These are phyloP conservation scores for Ephydatia muelleri DNA, from an alignment of 37 sponge, comb jelly and placozoan genomes.

Conservation along the genomic window DNA sequence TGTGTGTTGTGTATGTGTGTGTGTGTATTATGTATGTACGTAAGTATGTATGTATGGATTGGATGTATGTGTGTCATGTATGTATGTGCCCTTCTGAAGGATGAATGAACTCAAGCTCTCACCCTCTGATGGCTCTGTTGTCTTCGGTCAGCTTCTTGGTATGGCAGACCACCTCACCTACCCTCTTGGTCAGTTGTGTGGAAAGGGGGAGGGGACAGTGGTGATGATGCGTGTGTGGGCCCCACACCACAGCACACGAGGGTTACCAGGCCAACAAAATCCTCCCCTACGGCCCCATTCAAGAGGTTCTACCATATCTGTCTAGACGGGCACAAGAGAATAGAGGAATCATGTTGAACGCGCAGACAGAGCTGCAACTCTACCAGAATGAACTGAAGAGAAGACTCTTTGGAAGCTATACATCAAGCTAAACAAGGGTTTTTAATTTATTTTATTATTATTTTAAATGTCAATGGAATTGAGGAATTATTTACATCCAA, in stretches of 20 bases:
- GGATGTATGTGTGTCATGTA: too few species aligned
- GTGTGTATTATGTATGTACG: too few species aligned
- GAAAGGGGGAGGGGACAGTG: background rate
- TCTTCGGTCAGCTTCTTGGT: slow-evolving; percentile 91
- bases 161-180: slow-evolving; percentile 86
- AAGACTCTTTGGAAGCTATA: background rate
- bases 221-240: background rate
- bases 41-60: too few species aligned
- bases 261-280: slow-evolving; percentile 84
- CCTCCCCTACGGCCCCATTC: slow-evolving; percentile 77
- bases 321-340: slow-evolving; percentile 85
- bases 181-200: slow-evolving; percentile 55
- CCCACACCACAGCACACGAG: slow-evolving; percentile 18
- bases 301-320: slow-evolving; percentile 84
- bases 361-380: slow-evolving; percentile 61
- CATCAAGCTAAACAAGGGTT: too few species aligned
- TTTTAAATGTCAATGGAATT: too few species aligned
- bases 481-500: slow-evolving; percentile 35
- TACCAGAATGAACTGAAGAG: slow-evolving; percentile 69
- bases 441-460: too few species aligned
- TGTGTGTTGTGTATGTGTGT: too few species aligned
- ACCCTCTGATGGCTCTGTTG: slow-evolving; percentile 43
- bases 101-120: slow-evolving; percentile 57
- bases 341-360: slow-evolving; percentile 52
- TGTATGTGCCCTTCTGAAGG: background rate